phyloP scores from a whole-genome alignment of 2,797 vertebrate species.

The Australoheros facetus region DNA sequence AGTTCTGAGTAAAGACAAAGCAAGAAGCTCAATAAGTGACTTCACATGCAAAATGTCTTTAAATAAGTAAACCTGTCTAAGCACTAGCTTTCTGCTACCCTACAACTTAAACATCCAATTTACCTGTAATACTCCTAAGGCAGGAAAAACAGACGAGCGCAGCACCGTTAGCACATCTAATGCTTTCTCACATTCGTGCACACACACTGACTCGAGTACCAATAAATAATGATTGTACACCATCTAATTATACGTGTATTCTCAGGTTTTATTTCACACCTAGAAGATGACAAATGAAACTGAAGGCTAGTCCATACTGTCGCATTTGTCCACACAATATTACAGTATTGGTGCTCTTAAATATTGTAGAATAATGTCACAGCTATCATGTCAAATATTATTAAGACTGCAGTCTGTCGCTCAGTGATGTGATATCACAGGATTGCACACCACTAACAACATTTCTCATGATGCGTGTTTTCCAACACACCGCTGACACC shows the following conservation, averaged over 20 bases:
- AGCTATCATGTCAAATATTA: background rate
- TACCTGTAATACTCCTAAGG: rapidly evolving
- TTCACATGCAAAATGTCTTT: background rate
- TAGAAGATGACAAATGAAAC: background rate
- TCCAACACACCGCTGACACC: no score
- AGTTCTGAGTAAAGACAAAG: conserved; percentile 6
- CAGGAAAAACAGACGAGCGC: background rate
- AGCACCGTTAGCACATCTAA: background rate
- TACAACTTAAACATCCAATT: background rate
- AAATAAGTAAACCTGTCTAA: background rate
- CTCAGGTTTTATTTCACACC: background rate
- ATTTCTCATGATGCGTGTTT: background rate
- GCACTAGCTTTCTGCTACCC: background rate
- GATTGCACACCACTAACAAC: background rate
- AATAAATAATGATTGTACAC: background rate
- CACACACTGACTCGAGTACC: background rate
- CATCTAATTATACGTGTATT: background rate
- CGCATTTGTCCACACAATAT: background rate
- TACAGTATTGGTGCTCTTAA: rapidly evolving
- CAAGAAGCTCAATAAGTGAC: conserved; percentile 8
- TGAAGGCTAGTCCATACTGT: background rate
- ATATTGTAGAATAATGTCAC: background rate
- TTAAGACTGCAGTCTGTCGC: background rate
- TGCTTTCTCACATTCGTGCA: background rate
- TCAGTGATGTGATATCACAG: background rate